phyloP scores from a whole-genome alignment of 2,113 vertebrate genomes.

The Sinocyclocheilus grahami region DNA sequence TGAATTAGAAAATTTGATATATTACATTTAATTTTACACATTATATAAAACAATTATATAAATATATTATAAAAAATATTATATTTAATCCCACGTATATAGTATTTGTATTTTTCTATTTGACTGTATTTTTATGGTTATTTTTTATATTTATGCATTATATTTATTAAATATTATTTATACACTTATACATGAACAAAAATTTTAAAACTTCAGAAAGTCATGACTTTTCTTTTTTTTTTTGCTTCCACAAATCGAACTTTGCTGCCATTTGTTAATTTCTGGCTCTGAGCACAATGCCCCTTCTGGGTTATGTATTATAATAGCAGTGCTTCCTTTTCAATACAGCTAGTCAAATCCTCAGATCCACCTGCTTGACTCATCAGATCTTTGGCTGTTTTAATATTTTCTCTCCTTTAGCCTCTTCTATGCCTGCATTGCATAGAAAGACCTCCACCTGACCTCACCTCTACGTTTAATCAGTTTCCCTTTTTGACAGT shows the following conservation, averaged over 20 bases:
- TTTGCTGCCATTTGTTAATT: not conserved
- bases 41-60: too few species aligned
- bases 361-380: constrained; percentile 66
- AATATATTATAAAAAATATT: not conserved
- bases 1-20: not conserved
- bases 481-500: constrained; percentile 57
- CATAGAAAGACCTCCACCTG: constrained; percentile 76
- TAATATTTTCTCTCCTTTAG: constrained; percentile 60
- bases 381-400: constrained; percentile 70
- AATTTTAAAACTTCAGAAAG: not conserved
- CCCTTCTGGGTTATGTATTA: not conserved
- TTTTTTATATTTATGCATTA: too few species aligned
- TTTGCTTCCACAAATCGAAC: too few species aligned
- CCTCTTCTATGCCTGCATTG: constrained; percentile 76
- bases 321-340: not conserved
- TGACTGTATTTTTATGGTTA: too few species aligned
- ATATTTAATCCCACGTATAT: too few species aligned
- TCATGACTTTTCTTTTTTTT: too few species aligned
- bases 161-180: too few species aligned
- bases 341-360: not conserved
- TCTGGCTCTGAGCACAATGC: not conserved
- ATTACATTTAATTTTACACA: too few species aligned
- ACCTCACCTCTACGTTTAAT: constrained; percentile 49
- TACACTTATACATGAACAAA: too few species aligned
- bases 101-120: too few species aligned